Evolutionary conservation across 2,888 invertebrate species (phyloP), one percentile per base, ranked within the genome.

Genomic region (Toxonevra muliebris): DNA sequence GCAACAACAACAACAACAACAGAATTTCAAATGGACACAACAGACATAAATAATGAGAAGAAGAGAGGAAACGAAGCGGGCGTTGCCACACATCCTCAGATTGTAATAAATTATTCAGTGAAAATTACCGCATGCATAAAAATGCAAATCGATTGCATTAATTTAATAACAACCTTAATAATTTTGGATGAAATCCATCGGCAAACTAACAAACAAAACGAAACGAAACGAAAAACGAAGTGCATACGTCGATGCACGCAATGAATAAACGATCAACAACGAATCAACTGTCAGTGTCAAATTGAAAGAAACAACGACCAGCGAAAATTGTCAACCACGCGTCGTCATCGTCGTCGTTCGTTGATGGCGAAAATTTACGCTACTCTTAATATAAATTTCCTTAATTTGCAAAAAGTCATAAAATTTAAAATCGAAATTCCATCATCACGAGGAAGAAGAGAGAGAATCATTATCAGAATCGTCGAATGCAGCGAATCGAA

Each of bases 61-160:
- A 17, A 15, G 57, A 48, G 19, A 40, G 58, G 57, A 53, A 57
- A 45, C 45, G 40, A 9, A 11, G 15, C 17, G 43, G 15, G 59
- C n/a, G n/a, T n/a, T n/a, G n/a, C 2, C 45, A 13, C 11, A 17
- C 43, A n/a, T 41, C 13, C 60, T 30, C 59, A 52, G 63, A 43
- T 63, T 52, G 66, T 67, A 81, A 80, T 81, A 81, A 80, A 81
- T 80, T 79, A 73, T 72, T 71, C 73, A 65, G 72, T 75, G 74
- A 77, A 81, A 80, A 79, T 80, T 79, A 80, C 76, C 57, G 68
- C 30, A 64, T 67, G 69, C 74, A 81, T 76, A 81, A 81, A 75
- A 75, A 75, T 71, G 75, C 72, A 73, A 74, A 74, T 74, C 74
- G 72, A 68, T 70, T 74, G 74, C 72, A 74, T 71, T 75, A 72